Conservation (phyloP, 2,113 vertebrate genomes). For the Galbula dea region DNA sequence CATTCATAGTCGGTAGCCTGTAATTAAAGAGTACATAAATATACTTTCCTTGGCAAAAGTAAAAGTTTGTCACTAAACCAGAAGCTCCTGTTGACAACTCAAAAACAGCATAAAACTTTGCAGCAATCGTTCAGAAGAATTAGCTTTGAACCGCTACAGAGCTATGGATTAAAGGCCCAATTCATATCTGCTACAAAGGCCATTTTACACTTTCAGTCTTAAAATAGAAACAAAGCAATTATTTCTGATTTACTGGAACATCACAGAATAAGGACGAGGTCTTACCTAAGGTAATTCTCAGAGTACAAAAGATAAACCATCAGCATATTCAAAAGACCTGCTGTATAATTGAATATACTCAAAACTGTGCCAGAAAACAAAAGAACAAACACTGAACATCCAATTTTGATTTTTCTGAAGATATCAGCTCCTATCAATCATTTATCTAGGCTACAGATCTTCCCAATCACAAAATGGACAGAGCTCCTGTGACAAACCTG, state of each 20-base stretch:
- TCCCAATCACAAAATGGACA: not conserved
- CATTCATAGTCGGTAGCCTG: not conserved
- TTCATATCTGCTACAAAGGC: not conserved
- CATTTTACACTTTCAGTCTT: not conserved
- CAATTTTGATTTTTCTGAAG: not conserved
- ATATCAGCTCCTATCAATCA: not conserved
- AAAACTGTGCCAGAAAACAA: not conserved
- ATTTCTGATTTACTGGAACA: not conserved
- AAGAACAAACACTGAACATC: not conserved
- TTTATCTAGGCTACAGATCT: not conserved
- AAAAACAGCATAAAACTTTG: not conserved
- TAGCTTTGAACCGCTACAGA: not conserved
- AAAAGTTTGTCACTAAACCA: not conserved
- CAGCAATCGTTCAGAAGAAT: not conserved
- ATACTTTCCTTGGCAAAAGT: not conserved
- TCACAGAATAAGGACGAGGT: not conserved
- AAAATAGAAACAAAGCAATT: not conserved
- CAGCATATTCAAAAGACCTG: not conserved
- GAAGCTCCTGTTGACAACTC: not conserved
- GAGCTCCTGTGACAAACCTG: not conserved
- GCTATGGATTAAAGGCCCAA: not conserved
- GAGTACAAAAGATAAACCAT: not conserved
- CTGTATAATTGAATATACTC: not conserved
- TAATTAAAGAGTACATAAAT: constrained; percentile 11
- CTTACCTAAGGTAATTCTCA: not conserved